Base-by-base conservation (phyloP, 2,113 vertebrate species). In the Forbesichthys papilliferus region DNA sequence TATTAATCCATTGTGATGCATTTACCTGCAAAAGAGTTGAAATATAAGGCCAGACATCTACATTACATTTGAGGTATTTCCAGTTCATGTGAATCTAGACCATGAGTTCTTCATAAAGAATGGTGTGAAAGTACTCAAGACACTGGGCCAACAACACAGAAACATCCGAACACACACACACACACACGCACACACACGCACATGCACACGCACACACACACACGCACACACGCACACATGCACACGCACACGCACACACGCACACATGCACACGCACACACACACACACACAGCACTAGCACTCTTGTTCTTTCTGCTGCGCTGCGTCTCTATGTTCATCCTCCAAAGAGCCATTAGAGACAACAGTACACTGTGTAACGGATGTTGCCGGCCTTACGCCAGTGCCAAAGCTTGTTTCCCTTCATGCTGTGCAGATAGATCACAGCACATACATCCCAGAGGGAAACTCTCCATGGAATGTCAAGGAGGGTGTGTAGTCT, bases 311-410 rank as follows among this genome's bases (percentile, higher is more conserved):
- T 20, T 9, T 20, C 5, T 56, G 14, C 18, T 16, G 9, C 3
- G 9, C 54, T 56, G n/a, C 18, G 42, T 75, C 82, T 80, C 73
- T 57, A 66, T 78, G 77, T 68, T 70, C 80, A 69, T 78, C 72
- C 14, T 58, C 71, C 16, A 66, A 74, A 86, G 86, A 80, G 76
- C 84, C 73, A 82, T 87, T 81, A 85, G 83, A 59, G 10, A 49
- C 63, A 71, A 77, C 66, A 74, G 71, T 54, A 77, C 74, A 72
- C 64, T 63, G 64, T 75, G 69, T 80, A 87, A 81, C 75, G 59
- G 84, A 82, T 75, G 69, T 62, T 82, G 77, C 82, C 73, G 74
- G n/a, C 34, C 34, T 69, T 63, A 68, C 46, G 49, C 58, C 69
- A 27, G 48, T 74, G 69, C 74, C 69, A 68, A 52, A 76, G 53